Base-by-base conservation (phyloP, 1,140 invertebrate genomes). In the Drosophila littoralis region DNA sequence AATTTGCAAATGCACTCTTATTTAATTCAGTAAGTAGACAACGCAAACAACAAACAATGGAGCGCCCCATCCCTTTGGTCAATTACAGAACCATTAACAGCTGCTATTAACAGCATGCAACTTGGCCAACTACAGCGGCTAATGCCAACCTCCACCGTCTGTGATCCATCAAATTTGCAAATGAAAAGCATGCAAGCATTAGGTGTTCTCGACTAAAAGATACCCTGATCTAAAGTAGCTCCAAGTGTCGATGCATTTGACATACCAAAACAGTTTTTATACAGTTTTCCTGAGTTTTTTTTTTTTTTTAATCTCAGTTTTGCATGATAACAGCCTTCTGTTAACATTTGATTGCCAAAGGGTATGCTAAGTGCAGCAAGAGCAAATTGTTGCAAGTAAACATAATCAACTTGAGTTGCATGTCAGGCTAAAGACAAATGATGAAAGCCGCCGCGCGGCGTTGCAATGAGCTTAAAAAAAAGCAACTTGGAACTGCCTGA, bases 371-470 rank as follows among this genome's bases (percentile, higher is more conserved):
- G 48, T 15, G 43, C 13, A 12, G 42, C 35, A 13, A 7, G 7
- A 12, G 36, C 35, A 13, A 7, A 8, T 13, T 50, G 6, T 51
- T 10, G 36, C 10, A 15, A 32, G 52, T 50, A 61, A 75, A 71
- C 54, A 71, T 78, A 84, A 85, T 75, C 52, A 81, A 75, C 78
- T 81, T 85, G 67, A 85, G 74, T 81, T 78, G 61, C 75, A 67
- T 79, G 81, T 77, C 81, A 85, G 57, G 60, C 58, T 36, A 69
- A 85, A 85, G 77, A 81, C 74, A 85, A 81, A 84, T 75, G 81
- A 81, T 60, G 65, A 81, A 70, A 74, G 64, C 13, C 51, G 48
- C 42, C 60, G 71, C 51, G 64, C 55, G n/a, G 45, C 43, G 54
- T 46, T 54, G 51, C 69, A 59, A 52, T 59, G 65, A 69, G 71